Evolutionary conservation across 2,113 vertebrate species (phyloP).

Genomic region (Upupa epops): DNA sequence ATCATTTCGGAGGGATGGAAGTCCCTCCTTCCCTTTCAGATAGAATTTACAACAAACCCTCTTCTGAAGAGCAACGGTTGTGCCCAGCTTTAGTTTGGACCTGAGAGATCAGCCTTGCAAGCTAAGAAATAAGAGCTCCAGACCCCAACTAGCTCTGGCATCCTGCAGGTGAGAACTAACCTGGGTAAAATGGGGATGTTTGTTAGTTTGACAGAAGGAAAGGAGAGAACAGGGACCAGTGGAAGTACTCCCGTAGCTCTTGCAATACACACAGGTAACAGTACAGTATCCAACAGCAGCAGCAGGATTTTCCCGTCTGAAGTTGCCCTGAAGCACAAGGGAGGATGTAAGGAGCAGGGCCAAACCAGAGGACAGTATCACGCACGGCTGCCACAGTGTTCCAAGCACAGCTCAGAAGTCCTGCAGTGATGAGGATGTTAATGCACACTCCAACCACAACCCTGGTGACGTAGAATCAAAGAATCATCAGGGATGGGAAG

Average conservation of each 20-base stretch:
- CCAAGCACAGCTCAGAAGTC: slow-evolving; percentile 41
- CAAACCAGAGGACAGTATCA: slow-evolving; percentile 18
- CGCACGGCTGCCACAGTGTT: slow-evolving; percentile 3
- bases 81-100: background rate
- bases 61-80: background rate
- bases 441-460: background rate
- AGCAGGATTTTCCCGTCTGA: slow-evolving; percentile 9
- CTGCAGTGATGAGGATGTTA: background rate
- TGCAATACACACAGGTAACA: slow-evolving; percentile 31
- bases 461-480: too few species aligned
- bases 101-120: slow-evolving; percentile 18
- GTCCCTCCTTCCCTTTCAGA: background rate
- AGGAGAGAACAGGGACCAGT: background rate
- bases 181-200: background rate
- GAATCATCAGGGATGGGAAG: too few species aligned
- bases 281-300: slow-evolving; percentile 18
- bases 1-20: slow-evolving; percentile 4
- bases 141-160: background rate
- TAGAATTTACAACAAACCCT: background rate
- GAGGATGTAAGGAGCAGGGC: background rate
- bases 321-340: background rate
- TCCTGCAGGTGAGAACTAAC: slow-evolving; percentile 28
- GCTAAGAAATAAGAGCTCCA: background rate
- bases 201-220: background rate
- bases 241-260: background rate